Base-by-base conservation (phyloP, 2,888 invertebrate genomes). In the Unio delphinus region DNA sequence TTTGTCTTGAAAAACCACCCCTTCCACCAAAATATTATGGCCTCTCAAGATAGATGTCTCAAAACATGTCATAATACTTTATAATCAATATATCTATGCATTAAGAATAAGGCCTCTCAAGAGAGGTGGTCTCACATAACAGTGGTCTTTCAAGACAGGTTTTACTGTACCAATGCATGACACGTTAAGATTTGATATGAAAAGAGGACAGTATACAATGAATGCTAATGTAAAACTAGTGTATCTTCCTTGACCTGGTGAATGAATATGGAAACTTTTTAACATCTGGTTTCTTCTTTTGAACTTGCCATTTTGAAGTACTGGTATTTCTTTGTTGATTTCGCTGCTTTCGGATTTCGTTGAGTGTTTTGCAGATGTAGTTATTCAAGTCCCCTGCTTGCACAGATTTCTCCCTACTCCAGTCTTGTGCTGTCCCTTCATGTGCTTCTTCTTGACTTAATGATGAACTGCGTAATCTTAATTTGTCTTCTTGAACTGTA, bases 251-350 rank as follows among this genome's bases (percentile, higher is more conserved):
- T 28, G 68, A 61, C 55, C 70, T 73, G 34, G 75, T 78, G 63
- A 75, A 78, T 45, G 68, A 69, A 67, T 70, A 75, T 17, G 75
- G 73, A 69, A 70, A 75, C 58, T 71, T 57, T 64, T 65, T 68
- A 11, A 23, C 15, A 26, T 23, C 30, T 17, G 56, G 61, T 54
- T 72, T 45, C 45, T 45, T 72, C 55, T 69, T 68, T 30, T 67
- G 67, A 8, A 75, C 58, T 70, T 68, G 75, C 78, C 78, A 78
- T 61, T 74, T 74, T 55, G 67, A 67, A 20, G 56, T 55, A 11
- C 45, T 45, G 4, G 26, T 4, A 6, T 45, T 45, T 45, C 18
- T 30, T 28, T 61, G 55, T 60, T 54, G 17, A 20, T 64, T 55
- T 55, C 73, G 71, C 55, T 71, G 62, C 57, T 67, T 73, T 55